Evolutionary conservation across 2,113 vertebrate genomes (phyloP).

Genomic region (Rattus rattus): DNA sequence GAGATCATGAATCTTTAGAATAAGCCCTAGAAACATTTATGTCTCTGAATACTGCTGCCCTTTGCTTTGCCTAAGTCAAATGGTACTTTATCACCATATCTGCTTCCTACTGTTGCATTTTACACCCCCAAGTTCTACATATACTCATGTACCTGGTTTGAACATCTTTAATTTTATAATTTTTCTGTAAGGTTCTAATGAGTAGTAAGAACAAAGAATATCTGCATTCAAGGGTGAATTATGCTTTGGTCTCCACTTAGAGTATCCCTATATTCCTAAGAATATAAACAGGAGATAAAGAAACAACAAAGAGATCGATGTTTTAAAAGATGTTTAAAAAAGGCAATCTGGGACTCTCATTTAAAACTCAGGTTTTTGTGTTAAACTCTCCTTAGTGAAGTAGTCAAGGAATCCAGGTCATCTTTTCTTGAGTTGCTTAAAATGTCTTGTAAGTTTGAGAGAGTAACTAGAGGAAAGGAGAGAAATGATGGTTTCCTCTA

Average conservation of each 20-base stretch:
- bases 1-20: background rate
- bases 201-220: background rate
- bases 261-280: background rate
- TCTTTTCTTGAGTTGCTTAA: slow-evolving; percentile 22
- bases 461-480: background rate
- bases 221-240: background rate
- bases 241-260: background rate
- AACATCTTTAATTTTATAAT: background rate
- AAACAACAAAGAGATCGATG: background rate
- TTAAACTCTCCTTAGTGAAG: background rate
- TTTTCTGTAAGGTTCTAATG: background rate
- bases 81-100: background rate
- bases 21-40: background rate
- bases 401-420: background rate
- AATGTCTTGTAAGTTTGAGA: background rate
- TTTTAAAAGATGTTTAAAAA: background rate
- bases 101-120: background rate
- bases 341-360: background rate
- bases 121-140: background rate
- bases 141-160: background rate
- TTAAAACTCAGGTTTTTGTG: background rate
- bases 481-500: background rate
- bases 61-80: background rate
- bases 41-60: background rate
- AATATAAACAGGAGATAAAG: background rate